Evolutionary conservation across 2,888 invertebrate genomes (phyloP), one percentile per base, ranked within the genome.

Genomic region (Gastracanthus pulcherrimus): DNA sequence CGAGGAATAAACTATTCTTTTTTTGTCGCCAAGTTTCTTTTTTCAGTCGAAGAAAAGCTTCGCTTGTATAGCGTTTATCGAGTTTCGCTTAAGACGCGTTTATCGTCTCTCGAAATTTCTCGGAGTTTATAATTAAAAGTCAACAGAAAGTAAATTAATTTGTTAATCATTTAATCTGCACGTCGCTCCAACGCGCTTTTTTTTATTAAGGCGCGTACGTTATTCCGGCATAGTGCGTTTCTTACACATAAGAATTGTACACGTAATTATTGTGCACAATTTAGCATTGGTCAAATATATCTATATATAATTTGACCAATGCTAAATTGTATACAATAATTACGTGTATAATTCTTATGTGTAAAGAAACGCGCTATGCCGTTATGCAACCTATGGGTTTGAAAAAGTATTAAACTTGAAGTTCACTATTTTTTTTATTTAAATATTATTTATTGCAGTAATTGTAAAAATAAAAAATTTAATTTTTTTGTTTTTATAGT

Each of bases 51-150:
- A 55, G 55, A 7, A 55, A 55, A 55, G 55, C 48, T 55, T 26
- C 29, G 69, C 29, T 16, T 1, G 41, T 26, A 31, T 45, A 60
- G 62, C 36, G 70, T 38, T 66, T 55, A 55, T 55, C 55, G n/a
- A 41, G 38, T 72, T 55, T 72, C 41, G 41, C 36, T 7, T 31
- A n/a, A n/a, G 41, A 48, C 58, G 69, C 45, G 69, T 76, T 45
- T 76, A 51, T 38, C 26, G 19, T 70, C 38, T 76, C 34, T 34
- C 45, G 26, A 76, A 69, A 69, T 76, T 76, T 76, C 60, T 64
- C 41, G 45, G 64, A 74, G 64, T 19, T 13, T 36, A n/a, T n/a
- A n/a, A n/a, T 4, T 58, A 55, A 55, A 6, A 26, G 58, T 60
- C 29, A 23, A 31, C 9, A 29, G 2, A 11, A 13, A 13, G 55